These are phyloP conservation scores for Agrotis exclamationis DNA, from an alignment of 2,888 invertebrate genomes.

Conservation along the genomic window DNA sequence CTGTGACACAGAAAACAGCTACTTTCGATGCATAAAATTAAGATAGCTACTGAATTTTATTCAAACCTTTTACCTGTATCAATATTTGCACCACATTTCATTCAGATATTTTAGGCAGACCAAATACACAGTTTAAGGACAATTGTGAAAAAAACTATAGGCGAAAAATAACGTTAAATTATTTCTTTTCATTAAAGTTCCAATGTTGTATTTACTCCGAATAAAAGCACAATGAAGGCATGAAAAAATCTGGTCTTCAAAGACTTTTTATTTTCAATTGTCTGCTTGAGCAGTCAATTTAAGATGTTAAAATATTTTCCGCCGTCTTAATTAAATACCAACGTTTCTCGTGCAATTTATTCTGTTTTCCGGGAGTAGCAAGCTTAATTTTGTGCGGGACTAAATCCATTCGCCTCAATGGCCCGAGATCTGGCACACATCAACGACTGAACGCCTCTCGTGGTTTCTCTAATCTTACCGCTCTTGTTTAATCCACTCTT, in stretches of 20 bases:
- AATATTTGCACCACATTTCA: too few species aligned
- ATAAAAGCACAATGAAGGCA: background rate
- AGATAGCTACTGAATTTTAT: too few species aligned
- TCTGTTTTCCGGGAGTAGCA: constrained; percentile 30
- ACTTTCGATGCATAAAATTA: too few species aligned
- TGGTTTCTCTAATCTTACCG: constrained; percentile 55
- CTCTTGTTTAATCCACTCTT: constrained; percentile 56
- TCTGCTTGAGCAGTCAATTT: background rate
- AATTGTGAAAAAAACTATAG: too few species aligned
- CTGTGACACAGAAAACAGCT: too few species aligned
- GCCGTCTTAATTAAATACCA: constrained; percentile 53
- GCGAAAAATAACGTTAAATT: too few species aligned
- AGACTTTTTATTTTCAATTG: too few species aligned
- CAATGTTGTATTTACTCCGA: background rate
- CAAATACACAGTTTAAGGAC: too few species aligned
- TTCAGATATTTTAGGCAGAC: too few species aligned
- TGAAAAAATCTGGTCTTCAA: background rate
- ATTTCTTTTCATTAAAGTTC: too few species aligned
- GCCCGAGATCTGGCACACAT: constrained; percentile 55
- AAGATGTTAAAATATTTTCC: constrained; percentile 9
- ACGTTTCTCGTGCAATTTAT: constrained; percentile 54
- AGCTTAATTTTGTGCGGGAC: constrained; percentile 60
- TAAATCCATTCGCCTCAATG: constrained; percentile 60
- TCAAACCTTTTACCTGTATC: too few species aligned
- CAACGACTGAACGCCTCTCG: constrained; percentile 51